Conservation (phyloP, 2,888 invertebrate species). For the Acrobasis suavella region DNA sequence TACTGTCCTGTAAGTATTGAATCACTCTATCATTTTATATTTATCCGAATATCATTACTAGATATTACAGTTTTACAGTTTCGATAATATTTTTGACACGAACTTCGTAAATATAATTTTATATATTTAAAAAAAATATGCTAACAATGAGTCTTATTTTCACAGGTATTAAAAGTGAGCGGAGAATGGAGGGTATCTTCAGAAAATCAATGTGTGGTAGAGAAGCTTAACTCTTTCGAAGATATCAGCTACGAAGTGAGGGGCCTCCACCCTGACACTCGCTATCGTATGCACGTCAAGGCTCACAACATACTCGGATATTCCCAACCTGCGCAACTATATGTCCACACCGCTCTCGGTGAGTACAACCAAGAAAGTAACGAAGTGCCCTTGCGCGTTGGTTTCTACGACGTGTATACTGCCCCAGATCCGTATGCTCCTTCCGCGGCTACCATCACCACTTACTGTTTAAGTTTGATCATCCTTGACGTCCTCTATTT, state of each 20-base stretch:
- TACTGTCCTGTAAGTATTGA: slow-evolving; percentile 87
- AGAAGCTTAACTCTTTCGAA: slow-evolving; percentile 84
- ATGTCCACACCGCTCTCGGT: slow-evolving; percentile 94
- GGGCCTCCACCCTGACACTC: slow-evolving; percentile 88
- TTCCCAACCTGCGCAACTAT: slow-evolving; percentile 89
- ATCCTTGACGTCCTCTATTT: slow-evolving; percentile 58
- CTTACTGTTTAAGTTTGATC: slow-evolving; percentile 43
- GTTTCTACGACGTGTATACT: slow-evolving; percentile 78
- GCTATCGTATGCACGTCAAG: slow-evolving; percentile 91
- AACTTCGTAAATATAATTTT: too few relatives aligned
- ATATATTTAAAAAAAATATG: too few relatives aligned
- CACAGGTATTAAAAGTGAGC: slow-evolving; percentile 85
- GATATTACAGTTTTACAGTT: background rate
- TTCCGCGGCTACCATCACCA: slow-evolving; percentile 57
- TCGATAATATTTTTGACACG: background rate
- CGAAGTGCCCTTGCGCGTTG: slow-evolving; percentile 71
- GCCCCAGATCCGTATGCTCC: slow-evolving; percentile 59
- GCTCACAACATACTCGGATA: slow-evolving; percentile 94
- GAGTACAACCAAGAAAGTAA: slow-evolving; percentile 84
- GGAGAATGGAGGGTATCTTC: slow-evolving; percentile 84
- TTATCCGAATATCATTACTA: background rate
- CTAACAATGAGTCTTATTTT: background rate
- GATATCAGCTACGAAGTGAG: slow-evolving; percentile 86
- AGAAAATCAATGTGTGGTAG: slow-evolving; percentile 81
- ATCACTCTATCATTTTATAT: background rate